Conservation (phyloP, 2,797 vertebrate species). For the Tamandua tetradactyla region DNA sequence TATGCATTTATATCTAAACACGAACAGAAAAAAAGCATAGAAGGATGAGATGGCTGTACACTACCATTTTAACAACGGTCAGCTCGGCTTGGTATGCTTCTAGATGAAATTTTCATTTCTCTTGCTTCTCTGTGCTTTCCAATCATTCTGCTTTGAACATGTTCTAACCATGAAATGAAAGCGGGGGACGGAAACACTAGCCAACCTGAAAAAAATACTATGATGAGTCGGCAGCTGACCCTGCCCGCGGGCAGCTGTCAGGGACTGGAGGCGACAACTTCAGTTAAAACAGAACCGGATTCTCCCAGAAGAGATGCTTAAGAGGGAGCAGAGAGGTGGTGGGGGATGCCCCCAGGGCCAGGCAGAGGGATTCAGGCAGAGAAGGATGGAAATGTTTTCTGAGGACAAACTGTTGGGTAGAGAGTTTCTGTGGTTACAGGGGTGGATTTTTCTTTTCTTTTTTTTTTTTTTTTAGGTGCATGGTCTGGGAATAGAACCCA, state of each 20-base stretch:
- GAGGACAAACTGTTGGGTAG: constrained; percentile 4
- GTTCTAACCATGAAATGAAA: background rate
- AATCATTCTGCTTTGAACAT: background rate
- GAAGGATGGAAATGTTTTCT: background rate
- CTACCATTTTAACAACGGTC: background rate
- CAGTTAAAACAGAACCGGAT: background rate
- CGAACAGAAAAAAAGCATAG: background rate
- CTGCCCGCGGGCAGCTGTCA: background rate
- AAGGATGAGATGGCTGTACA: background rate
- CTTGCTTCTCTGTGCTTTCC: constrained; percentile 21
- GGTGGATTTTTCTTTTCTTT: constrained; percentile 1
- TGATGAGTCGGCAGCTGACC: constrained; percentile 17
- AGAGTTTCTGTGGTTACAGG: constrained; percentile 31
- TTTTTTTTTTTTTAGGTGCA: no score
- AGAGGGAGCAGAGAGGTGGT: background rate
- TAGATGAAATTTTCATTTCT: constrained; percentile 13
- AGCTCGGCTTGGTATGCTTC: background rate
- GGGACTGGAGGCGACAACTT: rapidly evolving
- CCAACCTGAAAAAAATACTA: background rate
- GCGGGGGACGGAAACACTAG: background rate
- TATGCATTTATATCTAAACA: background rate
- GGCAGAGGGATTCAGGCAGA: background rate
- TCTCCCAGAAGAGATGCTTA: background rate
- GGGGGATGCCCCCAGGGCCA: background rate
- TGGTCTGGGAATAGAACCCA: no score